Base-by-base conservation (phyloP, 2,113 vertebrate species). In the Crypturellus undulatus region DNA sequence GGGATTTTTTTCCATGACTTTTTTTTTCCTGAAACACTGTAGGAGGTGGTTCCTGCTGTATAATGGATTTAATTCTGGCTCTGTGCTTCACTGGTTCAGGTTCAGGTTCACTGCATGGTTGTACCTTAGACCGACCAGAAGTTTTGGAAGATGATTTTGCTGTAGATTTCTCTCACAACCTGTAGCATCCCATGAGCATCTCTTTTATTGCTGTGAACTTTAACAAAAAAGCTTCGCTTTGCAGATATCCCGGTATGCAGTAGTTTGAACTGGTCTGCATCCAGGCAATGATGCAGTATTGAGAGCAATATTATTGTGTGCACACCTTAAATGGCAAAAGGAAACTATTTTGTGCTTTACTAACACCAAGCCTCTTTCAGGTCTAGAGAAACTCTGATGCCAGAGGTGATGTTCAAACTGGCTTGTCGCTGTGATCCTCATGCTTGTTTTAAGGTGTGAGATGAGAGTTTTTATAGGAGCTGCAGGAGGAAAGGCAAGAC, bases 341-440 rank as follows among this genome's bases (percentile, higher is more conserved):
- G 42, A 71, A 96, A 67, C 38, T 63, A 64, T 92, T 93, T 79
- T 82, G 45, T 91, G 79, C 60, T 92, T 96, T 70, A 58, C 54
- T 92, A 83, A 89, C 85, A 60, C 58, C 64, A 79, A 79, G 12
- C 49, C 22, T 73, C 68, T 32, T 56, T 40, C 28, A 58, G 38
- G 70, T 67, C 25, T 67, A n/a, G 51, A 75, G 42, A 59, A 88
- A 63, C 6, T 68, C 70, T 79, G 75, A 83, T 90, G 65, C 77
- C 42, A 84, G 8, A 49, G 77, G 43, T 92, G 77, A 54, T 83
- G 68, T 89, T 95, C 84, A 83, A 78, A 91, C 42, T 75, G 79
- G 59, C 73, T 90, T 95, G 91, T 79, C 80, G 7, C 8, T 93
- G 69, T 77, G 59, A 34, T 79, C 14, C 20, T 71, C 59, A 52